A percentile compares a stretch with the other conserved stretches of the same genome.
Evolutionary conservation across 2,888 invertebrate species (phyloP).

Genomic region (Hypsopygia costalis): DNA sequence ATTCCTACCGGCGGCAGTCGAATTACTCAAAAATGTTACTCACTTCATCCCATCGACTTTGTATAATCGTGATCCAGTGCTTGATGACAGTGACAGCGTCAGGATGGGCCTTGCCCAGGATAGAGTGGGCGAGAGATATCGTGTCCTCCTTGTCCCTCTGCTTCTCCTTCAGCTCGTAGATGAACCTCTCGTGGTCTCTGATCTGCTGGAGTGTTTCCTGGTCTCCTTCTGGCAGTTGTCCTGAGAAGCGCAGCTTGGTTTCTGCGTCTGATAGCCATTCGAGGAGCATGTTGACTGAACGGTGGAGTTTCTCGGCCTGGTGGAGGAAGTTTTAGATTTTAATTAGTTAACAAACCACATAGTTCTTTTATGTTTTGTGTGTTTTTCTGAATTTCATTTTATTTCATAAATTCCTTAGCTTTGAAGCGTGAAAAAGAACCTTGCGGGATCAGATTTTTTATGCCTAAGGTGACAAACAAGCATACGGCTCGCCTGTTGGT

Average conservation of each 20-base stretch:
- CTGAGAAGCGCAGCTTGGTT: conserved; percentile 95
- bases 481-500: no score
- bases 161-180: conserved; percentile 90
- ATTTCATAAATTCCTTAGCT: no score
- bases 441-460: no score
- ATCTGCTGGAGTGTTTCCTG: conserved; percentile 91
- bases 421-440: no score
- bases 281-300: conserved; percentile 95
- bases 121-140: conserved; percentile 91
- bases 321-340: no score
- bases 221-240: conserved; percentile 95
- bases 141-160: conserved; percentile 93
- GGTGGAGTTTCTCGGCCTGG: conserved; percentile 94
- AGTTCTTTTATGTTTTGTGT: no score
- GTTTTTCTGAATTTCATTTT: no score
- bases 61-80: conserved; percentile 98
- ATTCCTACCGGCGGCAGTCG: no score
- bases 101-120: conserved; percentile 96
- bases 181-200: conserved; percentile 90
- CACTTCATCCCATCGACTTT: conserved; percentile 97
- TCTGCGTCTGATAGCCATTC: conserved; percentile 99
- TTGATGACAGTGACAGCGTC: conserved; percentile 98
- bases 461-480: no score
- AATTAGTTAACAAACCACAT: no score
- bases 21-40: no score